Evolutionary conservation across 2,888 invertebrate species (phyloP).

Genomic region (Heliconius cydno): DNA sequence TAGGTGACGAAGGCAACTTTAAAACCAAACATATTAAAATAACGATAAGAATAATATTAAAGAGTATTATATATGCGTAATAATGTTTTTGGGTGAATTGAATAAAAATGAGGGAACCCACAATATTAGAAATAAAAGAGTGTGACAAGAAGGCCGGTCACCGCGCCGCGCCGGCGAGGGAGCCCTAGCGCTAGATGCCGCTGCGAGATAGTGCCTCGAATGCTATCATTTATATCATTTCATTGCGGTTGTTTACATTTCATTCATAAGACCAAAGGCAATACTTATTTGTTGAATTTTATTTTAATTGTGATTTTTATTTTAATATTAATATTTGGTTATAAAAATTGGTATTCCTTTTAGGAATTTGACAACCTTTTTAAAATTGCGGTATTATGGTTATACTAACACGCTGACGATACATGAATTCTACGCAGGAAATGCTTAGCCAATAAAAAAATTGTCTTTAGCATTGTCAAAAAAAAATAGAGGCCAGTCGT

Average conservation of each 20-base stretch:
- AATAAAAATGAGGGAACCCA: conserved; percentile 75
- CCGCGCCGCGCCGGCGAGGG: conserved; percentile 48
- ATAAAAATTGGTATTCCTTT: not conserved
- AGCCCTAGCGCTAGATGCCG: conserved; percentile 70
- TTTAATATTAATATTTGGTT: conserved; percentile 1
- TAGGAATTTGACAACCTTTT: not conserved
- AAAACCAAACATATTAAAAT: conserved; percentile 73
- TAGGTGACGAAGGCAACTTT: conserved; percentile 75
- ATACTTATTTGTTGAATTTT: conserved; percentile 39
- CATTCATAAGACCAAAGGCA: conserved; percentile 57
- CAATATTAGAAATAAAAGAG: conserved; percentile 81
- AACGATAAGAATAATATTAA: conserved; percentile 80
- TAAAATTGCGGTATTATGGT: not conserved
- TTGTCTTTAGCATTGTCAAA: not conserved
- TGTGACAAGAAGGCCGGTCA: conserved; percentile 67
- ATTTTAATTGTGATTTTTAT: conserved; percentile 4
- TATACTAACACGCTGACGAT: not conserved
- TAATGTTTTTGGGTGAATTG: conserved; percentile 76
- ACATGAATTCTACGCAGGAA: not conserved
- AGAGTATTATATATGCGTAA: conserved; percentile 79
- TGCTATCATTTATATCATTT: conserved; percentile 79
- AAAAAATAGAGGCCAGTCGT: not conserved
- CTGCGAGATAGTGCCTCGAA: conserved; percentile 68
- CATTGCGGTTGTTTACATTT: conserved; percentile 81
- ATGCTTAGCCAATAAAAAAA: not conserved